Conservation (phyloP, 1,140 invertebrate species). For the Hyles vespertilio region DNA sequence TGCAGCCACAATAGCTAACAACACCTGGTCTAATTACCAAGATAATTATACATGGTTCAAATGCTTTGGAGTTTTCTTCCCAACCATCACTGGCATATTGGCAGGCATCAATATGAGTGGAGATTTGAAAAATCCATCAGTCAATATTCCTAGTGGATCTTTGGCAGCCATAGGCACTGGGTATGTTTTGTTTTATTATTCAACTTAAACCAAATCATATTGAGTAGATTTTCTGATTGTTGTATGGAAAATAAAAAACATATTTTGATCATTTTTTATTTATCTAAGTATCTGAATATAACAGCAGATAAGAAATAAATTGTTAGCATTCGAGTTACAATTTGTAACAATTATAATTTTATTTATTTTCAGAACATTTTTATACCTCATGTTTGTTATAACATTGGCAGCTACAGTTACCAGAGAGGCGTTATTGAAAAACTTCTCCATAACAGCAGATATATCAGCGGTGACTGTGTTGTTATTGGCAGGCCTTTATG, state of each 20-base stretch:
- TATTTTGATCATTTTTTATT: too few relatives aligned
- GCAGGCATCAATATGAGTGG: conserved; percentile 99
- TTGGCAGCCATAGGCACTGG: conserved; percentile 91
- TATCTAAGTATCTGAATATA: too few relatives aligned
- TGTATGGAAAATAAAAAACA: too few relatives aligned
- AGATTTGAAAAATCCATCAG: conserved; percentile 92
- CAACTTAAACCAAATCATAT: too few relatives aligned
- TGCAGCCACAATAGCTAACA: conserved; percentile 86
- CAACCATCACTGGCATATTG: conserved; percentile 94
- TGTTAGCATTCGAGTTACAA: too few relatives aligned
- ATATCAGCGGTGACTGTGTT: conserved; percentile 89
- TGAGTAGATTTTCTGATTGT: too few relatives aligned
- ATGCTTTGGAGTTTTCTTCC: conserved; percentile 96
- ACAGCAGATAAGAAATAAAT: too few relatives aligned
- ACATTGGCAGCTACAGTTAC: conserved; percentile 93
- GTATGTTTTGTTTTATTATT: conserved; percentile 62
- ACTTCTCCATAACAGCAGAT: conserved; percentile 95
- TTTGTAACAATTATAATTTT: background rate
- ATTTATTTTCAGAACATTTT: conserved; percentile 82
- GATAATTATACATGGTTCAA: conserved; percentile 91
- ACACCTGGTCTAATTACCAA: conserved; percentile 88
- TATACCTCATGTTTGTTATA: conserved; percentile 93
- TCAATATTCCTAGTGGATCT: conserved; percentile 96
- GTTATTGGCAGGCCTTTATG: conserved; percentile 93
- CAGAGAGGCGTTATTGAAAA: conserved; percentile 82